Evolutionary conservation across 2,797 vertebrate species (phyloP).

Genomic region (Enteromius fasciolatus): DNA sequence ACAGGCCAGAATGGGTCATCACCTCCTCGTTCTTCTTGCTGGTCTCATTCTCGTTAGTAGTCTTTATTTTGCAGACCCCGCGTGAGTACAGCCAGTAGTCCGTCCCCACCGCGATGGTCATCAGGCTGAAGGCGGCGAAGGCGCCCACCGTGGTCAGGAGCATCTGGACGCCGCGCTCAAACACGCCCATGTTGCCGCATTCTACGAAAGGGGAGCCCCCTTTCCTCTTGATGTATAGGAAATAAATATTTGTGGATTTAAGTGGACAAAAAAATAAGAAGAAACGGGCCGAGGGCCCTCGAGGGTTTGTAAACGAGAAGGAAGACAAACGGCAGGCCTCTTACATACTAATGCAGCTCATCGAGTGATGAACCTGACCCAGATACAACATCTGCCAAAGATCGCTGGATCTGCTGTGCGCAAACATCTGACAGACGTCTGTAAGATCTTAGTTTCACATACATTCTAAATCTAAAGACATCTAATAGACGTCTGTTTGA

Average conservation of each 20-base stretch:
- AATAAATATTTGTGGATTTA: slow-evolving; percentile 83
- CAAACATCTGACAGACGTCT: not conserved
- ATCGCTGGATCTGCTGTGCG: not conserved
- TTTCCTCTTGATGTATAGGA: slow-evolving; percentile 81
- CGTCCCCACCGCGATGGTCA: slow-evolving; percentile 98
- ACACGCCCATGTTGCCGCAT: slow-evolving; percentile 99
- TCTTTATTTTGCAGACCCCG: slow-evolving; percentile 96
- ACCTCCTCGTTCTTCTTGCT: slow-evolving; percentile 99
- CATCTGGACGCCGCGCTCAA: slow-evolving; percentile 99
- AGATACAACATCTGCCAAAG: not conserved
- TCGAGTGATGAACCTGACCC: not conserved
- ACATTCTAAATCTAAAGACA: not conserved
- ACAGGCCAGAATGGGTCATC: slow-evolving; percentile 98
- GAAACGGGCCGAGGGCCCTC: slow-evolving; percentile 64
- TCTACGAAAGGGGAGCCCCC: slow-evolving; percentile 95
- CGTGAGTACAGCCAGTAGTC: slow-evolving; percentile 99
- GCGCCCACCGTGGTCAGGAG: slow-evolving; percentile 99
- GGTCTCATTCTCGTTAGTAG: slow-evolving; percentile 95
- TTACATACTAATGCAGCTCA: slow-evolving; percentile 10
- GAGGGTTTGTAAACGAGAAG: slow-evolving; percentile 64
- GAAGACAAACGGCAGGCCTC: slow-evolving; percentile 52
- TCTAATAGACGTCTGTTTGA: not conserved
- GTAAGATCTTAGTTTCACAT: no score
- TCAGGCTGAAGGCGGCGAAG: slow-evolving; percentile 98
- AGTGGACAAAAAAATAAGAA: slow-evolving; percentile 76